These are phyloP conservation scores for Drosophila prostipennis DNA, from an alignment of 2,888 invertebrate species.

Conservation along the genomic window DNA sequence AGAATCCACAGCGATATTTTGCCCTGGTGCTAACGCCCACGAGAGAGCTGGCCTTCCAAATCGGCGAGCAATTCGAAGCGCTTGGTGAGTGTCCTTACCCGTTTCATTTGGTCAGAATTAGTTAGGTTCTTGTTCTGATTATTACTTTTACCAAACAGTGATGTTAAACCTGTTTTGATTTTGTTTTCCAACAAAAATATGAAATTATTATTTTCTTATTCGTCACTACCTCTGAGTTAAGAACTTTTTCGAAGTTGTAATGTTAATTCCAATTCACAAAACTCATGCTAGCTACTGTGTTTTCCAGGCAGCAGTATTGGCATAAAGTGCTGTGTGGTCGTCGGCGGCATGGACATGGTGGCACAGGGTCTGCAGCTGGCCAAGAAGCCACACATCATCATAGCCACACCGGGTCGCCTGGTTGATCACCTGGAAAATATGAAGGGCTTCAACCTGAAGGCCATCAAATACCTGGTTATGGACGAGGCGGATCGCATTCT, in stretches of 20 bases:
- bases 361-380: conserved; percentile 95
- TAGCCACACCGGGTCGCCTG: conserved; percentile 97
- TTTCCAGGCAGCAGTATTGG: conserved; percentile 92
- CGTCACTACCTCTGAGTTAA: conserved; percentile 83
- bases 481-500: conserved; percentile 99
- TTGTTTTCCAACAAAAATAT: conserved; percentile 65
- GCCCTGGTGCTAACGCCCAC: conserved; percentile 97
- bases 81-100: conserved; percentile 87
- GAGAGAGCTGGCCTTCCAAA: conserved; percentile 98
- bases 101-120: neutral
- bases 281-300: neutral
- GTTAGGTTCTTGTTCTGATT: too few species aligned
- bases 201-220: conserved; percentile 77
- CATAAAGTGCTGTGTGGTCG: conserved; percentile 97
- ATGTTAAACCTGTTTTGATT: conserved; percentile 75
- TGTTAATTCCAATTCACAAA: too few species aligned
- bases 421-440: conserved; percentile 99
- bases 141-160: conserved; percentile 54
- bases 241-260: neutral
- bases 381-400: conserved; percentile 98
- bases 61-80: conserved; percentile 99
- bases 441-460: conserved; percentile 96
- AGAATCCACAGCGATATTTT: conserved; percentile 97
- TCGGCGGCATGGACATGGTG: conserved; percentile 99
- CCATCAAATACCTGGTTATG: conserved; percentile 97